Evolutionary conservation across 1,140 invertebrate species (phyloP).

Genomic region (Helicoverpa zea): DNA sequence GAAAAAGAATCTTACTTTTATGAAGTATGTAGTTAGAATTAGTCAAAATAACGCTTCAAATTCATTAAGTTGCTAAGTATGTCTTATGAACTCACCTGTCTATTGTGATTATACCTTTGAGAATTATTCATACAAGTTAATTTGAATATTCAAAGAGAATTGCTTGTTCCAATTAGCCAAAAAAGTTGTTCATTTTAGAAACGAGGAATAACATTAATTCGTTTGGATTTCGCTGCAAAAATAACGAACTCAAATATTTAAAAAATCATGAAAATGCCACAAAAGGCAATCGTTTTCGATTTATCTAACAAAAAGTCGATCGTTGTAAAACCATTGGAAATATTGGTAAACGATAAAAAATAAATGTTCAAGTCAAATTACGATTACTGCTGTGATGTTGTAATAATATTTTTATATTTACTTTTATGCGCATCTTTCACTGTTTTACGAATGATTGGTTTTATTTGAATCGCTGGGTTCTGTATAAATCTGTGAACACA

Average conservation of each 20-base stretch:
- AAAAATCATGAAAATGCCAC: not conserved
- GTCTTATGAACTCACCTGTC: too few relatives aligned
- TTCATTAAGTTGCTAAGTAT: too few relatives aligned
- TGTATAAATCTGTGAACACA: constrained; percentile 19
- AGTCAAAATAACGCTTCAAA: too few relatives aligned
- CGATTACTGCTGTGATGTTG: constrained; percentile 5
- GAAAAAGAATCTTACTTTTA: too few relatives aligned
- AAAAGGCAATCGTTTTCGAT: not conserved
- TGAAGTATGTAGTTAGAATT: too few relatives aligned
- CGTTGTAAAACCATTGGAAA: not conserved
- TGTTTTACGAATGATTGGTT: not conserved
- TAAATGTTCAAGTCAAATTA: constrained; percentile 3
- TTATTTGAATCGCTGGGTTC: not conserved
- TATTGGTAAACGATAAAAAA: constrained; percentile 13
- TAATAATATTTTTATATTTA: not conserved
- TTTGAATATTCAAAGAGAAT: too few relatives aligned
- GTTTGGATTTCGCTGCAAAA: not conserved
- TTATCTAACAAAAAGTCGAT: not conserved
- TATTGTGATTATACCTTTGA: too few relatives aligned
- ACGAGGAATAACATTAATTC: too few relatives aligned
- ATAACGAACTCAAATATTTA: not conserved
- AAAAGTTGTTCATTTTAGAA: too few relatives aligned
- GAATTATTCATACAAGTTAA: too few relatives aligned
- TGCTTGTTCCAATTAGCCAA: too few relatives aligned
- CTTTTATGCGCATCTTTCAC: constrained; percentile 14